Conservation (phyloP, 2,797 vertebrate species). For the Pseudocheirus occidentalis region DNA sequence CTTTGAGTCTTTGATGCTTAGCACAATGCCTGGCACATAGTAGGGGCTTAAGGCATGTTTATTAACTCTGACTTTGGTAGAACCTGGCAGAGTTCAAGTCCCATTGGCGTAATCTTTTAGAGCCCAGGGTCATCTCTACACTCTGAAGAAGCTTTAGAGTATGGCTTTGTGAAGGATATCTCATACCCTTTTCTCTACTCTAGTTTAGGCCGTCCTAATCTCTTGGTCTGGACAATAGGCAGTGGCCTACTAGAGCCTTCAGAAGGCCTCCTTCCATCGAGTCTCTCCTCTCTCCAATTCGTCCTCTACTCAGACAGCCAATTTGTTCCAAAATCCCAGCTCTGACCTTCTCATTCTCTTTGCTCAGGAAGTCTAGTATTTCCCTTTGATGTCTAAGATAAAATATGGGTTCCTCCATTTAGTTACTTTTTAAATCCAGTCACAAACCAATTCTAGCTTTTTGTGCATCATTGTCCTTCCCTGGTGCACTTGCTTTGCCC, state of each 20-base stretch:
- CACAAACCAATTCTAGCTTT: background rate
- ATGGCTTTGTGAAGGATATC: background rate
- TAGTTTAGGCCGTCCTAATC: background rate
- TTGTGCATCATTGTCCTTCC: background rate
- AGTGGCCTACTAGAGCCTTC: background rate
- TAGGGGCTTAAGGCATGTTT: background rate
- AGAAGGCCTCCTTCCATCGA: background rate
- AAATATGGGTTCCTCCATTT: background rate
- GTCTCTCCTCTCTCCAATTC: background rate
- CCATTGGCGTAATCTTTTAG: background rate
- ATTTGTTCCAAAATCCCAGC: background rate
- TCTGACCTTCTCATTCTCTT: background rate
- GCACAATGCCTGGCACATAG: background rate
- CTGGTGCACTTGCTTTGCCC: background rate
- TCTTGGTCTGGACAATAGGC: background rate
- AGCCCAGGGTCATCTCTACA: background rate
- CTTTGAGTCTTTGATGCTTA: background rate
- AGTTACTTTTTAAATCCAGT: background rate
- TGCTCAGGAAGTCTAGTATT: background rate
- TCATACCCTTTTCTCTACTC: background rate
- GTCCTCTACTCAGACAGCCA: background rate
- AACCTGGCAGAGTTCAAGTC: background rate
- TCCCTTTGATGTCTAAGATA: background rate
- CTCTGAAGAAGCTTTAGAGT: background rate
- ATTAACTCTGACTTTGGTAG: background rate